Percentiles rank a stretch among this genome's conserved stretches.
phyloP scores from a whole-genome alignment of 2,888 invertebrate genomes.

The Drosophila suboccidentalis region DNA sequence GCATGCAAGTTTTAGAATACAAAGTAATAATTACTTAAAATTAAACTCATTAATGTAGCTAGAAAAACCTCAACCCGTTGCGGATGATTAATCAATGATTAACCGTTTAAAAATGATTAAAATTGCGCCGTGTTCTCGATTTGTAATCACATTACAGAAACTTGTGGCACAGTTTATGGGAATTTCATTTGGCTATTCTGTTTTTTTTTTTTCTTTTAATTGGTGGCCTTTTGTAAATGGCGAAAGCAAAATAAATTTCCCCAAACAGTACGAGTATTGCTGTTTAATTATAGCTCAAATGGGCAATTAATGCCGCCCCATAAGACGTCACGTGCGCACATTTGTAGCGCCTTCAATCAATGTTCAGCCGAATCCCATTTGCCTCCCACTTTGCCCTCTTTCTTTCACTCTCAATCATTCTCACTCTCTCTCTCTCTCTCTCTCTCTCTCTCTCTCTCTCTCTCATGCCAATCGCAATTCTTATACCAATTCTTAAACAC shows the following conservation, averaged over 20 bases:
- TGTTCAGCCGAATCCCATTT: slow-evolving; percentile 24
- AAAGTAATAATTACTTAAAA: not conserved
- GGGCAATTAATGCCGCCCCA: slow-evolving; percentile 67
- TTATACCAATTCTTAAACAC: slow-evolving; percentile 20
- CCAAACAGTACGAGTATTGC: slow-evolving; percentile 20
- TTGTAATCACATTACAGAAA: slow-evolving; percentile 27
- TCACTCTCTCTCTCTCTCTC: too few species aligned
- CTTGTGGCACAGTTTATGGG: slow-evolving; percentile 24
- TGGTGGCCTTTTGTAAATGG: slow-evolving; percentile 24
- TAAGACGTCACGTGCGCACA: slow-evolving; percentile 70
- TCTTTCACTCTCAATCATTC: not conserved
- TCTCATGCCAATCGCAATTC: slow-evolving; percentile 8
- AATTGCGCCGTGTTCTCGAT: slow-evolving; percentile 8
- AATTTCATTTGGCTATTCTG: slow-evolving; percentile 22
- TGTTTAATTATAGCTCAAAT: slow-evolving; percentile 68
- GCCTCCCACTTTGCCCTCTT: not conserved
- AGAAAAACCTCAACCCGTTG: not conserved
- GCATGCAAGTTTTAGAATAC: not conserved
- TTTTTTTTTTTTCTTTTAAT: not conserved
- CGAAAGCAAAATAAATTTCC: slow-evolving; percentile 28
- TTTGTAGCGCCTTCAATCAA: slow-evolving; percentile 52
- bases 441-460: not conserved
- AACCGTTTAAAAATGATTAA: slow-evolving; percentile 9
- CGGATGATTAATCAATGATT: slow-evolving; percentile 11
- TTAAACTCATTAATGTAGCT: not conserved